A percentile compares a stretch with the other conserved stretches of the same genome.
Conservation (phyloP, 2,888 invertebrate species). For the Tiphia femorata region DNA sequence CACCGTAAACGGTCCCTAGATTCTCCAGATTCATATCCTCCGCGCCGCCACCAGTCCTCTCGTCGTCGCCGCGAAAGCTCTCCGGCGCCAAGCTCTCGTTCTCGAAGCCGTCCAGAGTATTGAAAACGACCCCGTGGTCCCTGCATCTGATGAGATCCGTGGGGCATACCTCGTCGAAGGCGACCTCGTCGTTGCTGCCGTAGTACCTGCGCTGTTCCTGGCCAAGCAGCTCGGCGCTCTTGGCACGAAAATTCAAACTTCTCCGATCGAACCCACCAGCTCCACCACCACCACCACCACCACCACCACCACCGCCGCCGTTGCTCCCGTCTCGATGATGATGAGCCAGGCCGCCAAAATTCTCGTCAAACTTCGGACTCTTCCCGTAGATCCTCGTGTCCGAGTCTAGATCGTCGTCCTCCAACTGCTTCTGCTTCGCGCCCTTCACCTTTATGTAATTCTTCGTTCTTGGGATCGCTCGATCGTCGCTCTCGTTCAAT, state of each 20-base stretch:
- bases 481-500: conserved; percentile 47
- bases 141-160: conserved; percentile 40
- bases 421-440: conserved; percentile 60
- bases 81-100: conserved; percentile 46
- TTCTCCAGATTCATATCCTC: conserved; percentile 48
- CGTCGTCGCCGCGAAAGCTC: conserved; percentile 29
- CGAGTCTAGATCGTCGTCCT: conserved; percentile 60
- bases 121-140: conserved; percentile 63
- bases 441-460: conserved; percentile 57
- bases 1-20: conserved; percentile 17
- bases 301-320: too few species aligned
- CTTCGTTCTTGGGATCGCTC: conserved; percentile 40
- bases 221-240: conserved; percentile 15
- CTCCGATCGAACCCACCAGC: conserved; percentile 44
- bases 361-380: conserved; percentile 66
- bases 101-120: conserved; percentile 62
- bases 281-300: too few species aligned
- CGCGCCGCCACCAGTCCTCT: conserved; percentile 3
- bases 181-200: conserved; percentile 47
- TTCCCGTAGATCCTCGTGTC: conserved; percentile 64
- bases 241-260: conserved; percentile 39
- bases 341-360: conserved; percentile 46
- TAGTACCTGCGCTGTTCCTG: conserved; percentile 36
- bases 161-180: conserved; percentile 46
- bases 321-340: too few species aligned